Percentiles rank a stretch among this genome's conserved stretches.
Conservation (phyloP, 92 coral and sea anemone genomes). For the Phenganax marumi region DNA sequence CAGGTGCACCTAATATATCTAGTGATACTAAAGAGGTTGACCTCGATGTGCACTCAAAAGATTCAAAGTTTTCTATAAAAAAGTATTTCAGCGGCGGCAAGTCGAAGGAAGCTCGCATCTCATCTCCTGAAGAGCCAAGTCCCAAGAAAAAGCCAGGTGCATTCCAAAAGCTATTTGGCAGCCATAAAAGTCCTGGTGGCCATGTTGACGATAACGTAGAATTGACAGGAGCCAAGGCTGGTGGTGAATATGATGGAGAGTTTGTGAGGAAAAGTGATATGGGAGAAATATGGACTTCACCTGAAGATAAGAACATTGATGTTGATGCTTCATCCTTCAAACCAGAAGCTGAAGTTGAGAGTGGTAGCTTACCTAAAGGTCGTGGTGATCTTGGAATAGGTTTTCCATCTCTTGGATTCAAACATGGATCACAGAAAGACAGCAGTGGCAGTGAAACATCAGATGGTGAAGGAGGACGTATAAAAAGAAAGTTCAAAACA, state of each 20-base stretch:
- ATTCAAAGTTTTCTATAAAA: constrained; percentile 42
- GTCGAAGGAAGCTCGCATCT: constrained; percentile 15
- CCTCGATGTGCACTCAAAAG: constrained; percentile 32
- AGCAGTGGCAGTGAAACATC: constrained; percentile 23
- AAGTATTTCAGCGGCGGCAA: constrained; percentile 40
- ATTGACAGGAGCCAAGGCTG: not conserved
- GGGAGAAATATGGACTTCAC: not conserved
- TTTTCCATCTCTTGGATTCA: constrained; percentile 27
- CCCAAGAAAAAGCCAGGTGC: constrained; percentile 16
- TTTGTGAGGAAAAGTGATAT: not conserved
- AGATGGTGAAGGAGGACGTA: not conserved
- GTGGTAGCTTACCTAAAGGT: not conserved
- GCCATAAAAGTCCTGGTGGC: constrained; percentile 13
- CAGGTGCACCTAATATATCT: constrained; percentile 34
- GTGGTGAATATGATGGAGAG: constrained; percentile 21
- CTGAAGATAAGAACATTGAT: not conserved
- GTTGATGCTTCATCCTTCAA: constrained; percentile 6
- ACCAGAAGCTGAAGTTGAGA: not conserved
- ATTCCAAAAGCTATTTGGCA: constrained; percentile 15
- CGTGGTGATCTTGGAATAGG: not conserved
- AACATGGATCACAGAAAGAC: constrained; percentile 5
- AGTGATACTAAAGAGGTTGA: constrained; percentile 30
- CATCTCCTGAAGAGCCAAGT: constrained; percentile 11
- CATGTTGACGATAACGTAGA: constrained; percentile 4
- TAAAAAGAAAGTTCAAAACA: not conserved